phyloP scores from a whole-genome alignment of 2,113 vertebrate species.

The Toxotes chatareus region DNA sequence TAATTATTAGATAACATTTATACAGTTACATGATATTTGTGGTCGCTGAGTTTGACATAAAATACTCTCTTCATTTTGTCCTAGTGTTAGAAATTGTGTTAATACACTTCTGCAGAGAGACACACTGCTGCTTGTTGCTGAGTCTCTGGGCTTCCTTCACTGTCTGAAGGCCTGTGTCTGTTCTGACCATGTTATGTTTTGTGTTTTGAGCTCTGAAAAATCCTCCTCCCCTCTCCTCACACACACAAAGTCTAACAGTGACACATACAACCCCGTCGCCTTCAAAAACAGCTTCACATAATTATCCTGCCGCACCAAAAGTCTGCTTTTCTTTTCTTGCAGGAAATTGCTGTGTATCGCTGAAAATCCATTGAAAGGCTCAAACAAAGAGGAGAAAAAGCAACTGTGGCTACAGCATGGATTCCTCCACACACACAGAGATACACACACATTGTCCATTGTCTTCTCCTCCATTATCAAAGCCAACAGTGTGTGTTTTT shows the following conservation, averaged over 20 bases:
- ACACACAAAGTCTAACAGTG: slow-evolving; percentile 19
- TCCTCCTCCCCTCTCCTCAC: slow-evolving; percentile 20
- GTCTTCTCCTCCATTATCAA: slow-evolving; percentile 62
- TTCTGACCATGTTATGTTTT: slow-evolving; percentile 18
- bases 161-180: slow-evolving; percentile 8
- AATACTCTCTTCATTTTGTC: too few species aligned
- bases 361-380: slow-evolving; percentile 61
- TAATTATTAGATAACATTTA: too few species aligned
- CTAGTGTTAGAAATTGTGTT: too few species aligned
- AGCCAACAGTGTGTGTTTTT: slow-evolving; percentile 51
- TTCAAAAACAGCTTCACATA: slow-evolving; percentile 53
- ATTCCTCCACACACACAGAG: slow-evolving; percentile 60
- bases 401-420: slow-evolving; percentile 46
- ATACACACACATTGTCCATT: slow-evolving; percentile 52
- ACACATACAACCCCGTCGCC: slow-evolving; percentile 33
- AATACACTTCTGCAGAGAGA: too few species aligned
- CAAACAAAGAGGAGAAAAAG: slow-evolving; percentile 61
- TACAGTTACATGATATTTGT: too few species aligned
- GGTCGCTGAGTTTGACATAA: too few species aligned
- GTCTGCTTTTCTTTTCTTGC: slow-evolving; percentile 49
- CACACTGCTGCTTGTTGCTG: too few species aligned
- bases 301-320: slow-evolving; percentile 59
- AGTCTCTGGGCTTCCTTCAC: neutral
- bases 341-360: slow-evolving; percentile 62
- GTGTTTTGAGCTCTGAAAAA: slow-evolving; percentile 39